phyloP scores from a whole-genome alignment of 2,888 invertebrate species.

The Keiferia lycopersicella region DNA sequence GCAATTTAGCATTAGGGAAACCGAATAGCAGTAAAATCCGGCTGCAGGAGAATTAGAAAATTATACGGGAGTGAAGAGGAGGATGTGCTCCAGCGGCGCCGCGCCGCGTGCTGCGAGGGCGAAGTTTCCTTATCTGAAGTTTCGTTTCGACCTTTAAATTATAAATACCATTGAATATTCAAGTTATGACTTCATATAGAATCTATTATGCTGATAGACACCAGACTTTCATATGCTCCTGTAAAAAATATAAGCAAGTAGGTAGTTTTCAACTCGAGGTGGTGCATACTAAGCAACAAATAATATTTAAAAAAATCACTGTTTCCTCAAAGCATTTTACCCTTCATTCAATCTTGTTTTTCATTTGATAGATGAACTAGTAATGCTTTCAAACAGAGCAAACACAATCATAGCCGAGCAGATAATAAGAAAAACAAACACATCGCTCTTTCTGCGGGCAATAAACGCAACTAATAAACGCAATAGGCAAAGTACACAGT shows the following conservation, averaged over 20 bases:
- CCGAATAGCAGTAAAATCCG: conserved; percentile 71
- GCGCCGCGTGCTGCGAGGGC: neutral
- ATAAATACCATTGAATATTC: neutral
- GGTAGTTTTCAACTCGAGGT: too few species aligned
- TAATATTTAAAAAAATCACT: too few species aligned
- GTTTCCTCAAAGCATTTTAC: too few species aligned
- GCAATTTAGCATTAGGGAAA: conserved; percentile 68
- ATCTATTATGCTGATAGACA: too few species aligned
- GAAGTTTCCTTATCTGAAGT: conserved; percentile 24
- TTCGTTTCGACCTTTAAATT: neutral
- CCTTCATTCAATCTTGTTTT: neutral
- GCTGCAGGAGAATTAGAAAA: conserved; percentile 66
- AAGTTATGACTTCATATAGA: neutral
- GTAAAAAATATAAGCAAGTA: too few species aligned
- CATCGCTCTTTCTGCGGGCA: conserved; percentile 57
- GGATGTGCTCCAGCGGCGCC: conserved; percentile 21
- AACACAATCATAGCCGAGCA: conserved; percentile 1
- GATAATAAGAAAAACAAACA: conserved; percentile 1
- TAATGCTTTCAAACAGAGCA: conserved; percentile 3
- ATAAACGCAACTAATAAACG: conserved; percentile 69
- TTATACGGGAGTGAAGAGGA: conserved; percentile 48
- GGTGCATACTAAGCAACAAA: too few species aligned
- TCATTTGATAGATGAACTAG: neutral
- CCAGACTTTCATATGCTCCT: too few species aligned
- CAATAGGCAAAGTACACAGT: conserved; percentile 65